phyloP scores from a whole-genome alignment of 1,140 invertebrate genomes.

The Argopecten irradians region DNA sequence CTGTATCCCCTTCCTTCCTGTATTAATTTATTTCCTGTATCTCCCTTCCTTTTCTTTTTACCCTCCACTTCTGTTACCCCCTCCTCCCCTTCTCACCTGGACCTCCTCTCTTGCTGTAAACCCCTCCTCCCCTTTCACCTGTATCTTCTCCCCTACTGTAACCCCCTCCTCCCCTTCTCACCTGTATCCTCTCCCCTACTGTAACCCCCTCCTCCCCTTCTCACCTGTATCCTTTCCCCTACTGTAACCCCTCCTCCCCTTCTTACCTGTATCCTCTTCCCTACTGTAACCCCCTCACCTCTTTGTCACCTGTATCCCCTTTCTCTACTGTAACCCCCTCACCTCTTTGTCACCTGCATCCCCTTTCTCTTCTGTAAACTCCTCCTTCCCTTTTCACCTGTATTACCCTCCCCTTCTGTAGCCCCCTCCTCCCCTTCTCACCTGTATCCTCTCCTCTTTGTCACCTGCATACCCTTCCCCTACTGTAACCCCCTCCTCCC shows the following conservation, averaged over 20 bases:
- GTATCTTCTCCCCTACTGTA: not conserved
- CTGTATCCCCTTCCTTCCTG: constrained; percentile 13
- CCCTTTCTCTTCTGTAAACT: not conserved
- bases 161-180: not conserved
- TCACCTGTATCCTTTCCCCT: not conserved
- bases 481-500: not conserved
- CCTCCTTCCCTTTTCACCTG: constrained; percentile 11
- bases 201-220: not conserved
- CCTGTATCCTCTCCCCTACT: not conserved
- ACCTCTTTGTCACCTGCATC: not conserved
- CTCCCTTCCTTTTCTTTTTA: not conserved
- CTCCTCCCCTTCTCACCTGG: not conserved
- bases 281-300: not conserved
- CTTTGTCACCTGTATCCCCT: constrained; percentile 30
- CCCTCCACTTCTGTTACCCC: constrained; percentile 35
- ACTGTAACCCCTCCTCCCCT: not conserved
- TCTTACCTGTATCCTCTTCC: constrained; percentile 6
- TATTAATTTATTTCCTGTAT: too few relatives aligned
- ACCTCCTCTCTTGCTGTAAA: not conserved
- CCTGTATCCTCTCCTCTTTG: constrained; percentile 25
- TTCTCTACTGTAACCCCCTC: constrained; percentile 5
- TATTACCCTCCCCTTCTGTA: not conserved
- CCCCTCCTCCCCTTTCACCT: not conserved
- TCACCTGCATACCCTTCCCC: not conserved
- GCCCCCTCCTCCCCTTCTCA: not conserved